Evolutionary conservation across 2,113 vertebrate genomes (phyloP).

Genomic region (Siniperca chuatsi): DNA sequence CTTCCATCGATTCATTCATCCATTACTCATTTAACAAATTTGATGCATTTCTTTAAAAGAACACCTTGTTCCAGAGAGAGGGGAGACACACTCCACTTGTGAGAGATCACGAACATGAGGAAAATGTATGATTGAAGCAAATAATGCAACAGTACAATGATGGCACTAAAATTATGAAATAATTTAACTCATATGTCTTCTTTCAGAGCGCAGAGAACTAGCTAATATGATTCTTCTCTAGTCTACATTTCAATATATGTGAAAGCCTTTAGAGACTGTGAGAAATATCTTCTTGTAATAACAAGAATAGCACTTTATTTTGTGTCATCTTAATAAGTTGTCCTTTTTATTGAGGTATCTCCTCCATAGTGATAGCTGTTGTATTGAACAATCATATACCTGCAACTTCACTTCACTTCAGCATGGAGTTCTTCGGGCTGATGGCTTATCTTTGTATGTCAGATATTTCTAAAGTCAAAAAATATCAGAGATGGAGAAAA

Average conservation of each 20-base stretch:
- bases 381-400: constrained; percentile 13
- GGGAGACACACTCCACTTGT: no score
- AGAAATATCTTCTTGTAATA: constrained; percentile 40
- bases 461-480: constrained; percentile 1
- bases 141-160: background rate
- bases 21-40: background rate
- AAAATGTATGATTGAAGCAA: constrained; percentile 2
- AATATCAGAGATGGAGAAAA: background rate
- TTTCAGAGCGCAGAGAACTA: constrained; percentile 16
- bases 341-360: constrained; percentile 30
- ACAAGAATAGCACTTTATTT: constrained; percentile 54
- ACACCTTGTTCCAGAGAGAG: background rate
- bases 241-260: constrained; percentile 33
- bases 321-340: constrained; percentile 28
- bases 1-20: background rate
- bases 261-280: constrained; percentile 34
- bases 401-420: background rate
- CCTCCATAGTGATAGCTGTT: constrained; percentile 16
- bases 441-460: constrained; percentile 25
- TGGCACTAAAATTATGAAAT: background rate
- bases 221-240: constrained; percentile 11
- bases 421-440: background rate
- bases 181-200: background rate
- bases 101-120: background rate
- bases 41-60: background rate